Evolutionary conservation across 2,113 vertebrate species (phyloP).

Genomic region (Tragelaphus scriptus): DNA sequence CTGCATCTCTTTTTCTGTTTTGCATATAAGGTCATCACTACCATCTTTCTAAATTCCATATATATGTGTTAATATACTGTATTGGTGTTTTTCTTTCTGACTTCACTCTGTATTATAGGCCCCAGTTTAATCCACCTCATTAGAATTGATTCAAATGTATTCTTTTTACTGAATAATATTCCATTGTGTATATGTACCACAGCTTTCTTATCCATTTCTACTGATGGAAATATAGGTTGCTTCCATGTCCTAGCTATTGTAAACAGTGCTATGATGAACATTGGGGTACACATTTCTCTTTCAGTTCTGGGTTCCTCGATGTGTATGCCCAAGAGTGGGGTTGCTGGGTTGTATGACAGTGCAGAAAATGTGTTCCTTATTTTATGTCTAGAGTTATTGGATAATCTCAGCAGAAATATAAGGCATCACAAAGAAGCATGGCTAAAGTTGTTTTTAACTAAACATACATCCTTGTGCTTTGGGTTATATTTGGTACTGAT

Average conservation of each 20-base stretch:
- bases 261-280: neutral
- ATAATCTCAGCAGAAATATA: neutral
- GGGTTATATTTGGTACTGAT: neutral
- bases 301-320: neutral
- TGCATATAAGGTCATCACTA: neutral
- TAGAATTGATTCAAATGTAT: neutral
- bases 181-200: neutral
- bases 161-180: neutral
- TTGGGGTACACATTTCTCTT: neutral
- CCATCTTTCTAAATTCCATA: neutral
- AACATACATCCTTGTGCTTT: neutral
- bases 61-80: neutral
- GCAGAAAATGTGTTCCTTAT: neutral
- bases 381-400: neutral
- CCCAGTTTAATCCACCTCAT: neutral
- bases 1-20: neutral
- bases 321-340: neutral
- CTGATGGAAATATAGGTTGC: neutral
- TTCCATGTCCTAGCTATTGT: neutral
- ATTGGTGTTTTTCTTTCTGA: neutral
- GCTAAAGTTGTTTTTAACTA: neutral
- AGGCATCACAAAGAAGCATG: neutral
- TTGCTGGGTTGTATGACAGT: rapidly evolving
- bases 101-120: neutral
- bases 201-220: neutral